Evolutionary conservation across 2,797 vertebrate species (phyloP).

Genomic region (Helarctos malayanus): DNA sequence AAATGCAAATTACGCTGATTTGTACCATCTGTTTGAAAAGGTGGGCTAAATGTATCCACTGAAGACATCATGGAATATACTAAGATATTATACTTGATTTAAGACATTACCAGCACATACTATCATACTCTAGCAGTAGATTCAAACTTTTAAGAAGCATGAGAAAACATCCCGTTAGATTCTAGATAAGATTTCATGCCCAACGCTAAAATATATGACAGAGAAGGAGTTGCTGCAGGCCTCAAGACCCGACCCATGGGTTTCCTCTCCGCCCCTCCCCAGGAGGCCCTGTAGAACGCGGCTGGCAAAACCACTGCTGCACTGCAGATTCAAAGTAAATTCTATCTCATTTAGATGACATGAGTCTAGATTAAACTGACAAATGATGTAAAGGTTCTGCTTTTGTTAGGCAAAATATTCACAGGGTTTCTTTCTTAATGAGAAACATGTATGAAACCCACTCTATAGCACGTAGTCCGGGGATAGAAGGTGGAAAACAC

Average conservation of each 20-base stretch:
- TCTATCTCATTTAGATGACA: not conserved
- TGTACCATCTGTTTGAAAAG: not conserved
- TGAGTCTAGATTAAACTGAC: not conserved
- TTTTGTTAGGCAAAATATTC: slow-evolving; percentile 48
- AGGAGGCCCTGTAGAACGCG: not conserved
- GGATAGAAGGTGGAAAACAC: not conserved
- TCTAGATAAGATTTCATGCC: not conserved
- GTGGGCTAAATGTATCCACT: not conserved
- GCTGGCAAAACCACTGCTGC: not conserved
- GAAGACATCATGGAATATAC: not conserved
- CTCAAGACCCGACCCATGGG: not conserved
- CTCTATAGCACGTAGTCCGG: not conserved
- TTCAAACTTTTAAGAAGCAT: not conserved
- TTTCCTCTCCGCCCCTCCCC: not conserved
- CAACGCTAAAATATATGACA: not conserved
- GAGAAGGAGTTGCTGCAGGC: not conserved
- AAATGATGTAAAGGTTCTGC: not conserved
- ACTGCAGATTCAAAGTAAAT: not conserved
- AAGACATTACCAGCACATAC: not conserved
- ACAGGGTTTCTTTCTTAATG: slow-evolving; percentile 15
- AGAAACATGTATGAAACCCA: slow-evolving; percentile 38
- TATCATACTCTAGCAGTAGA: not conserved
- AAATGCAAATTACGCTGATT: not conserved
- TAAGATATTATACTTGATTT: slow-evolving; percentile 4
- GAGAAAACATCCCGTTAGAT: not conserved